Evolutionary conservation across 2,888 invertebrate species (phyloP).

Genomic region (Trichacis sp.): DNA sequence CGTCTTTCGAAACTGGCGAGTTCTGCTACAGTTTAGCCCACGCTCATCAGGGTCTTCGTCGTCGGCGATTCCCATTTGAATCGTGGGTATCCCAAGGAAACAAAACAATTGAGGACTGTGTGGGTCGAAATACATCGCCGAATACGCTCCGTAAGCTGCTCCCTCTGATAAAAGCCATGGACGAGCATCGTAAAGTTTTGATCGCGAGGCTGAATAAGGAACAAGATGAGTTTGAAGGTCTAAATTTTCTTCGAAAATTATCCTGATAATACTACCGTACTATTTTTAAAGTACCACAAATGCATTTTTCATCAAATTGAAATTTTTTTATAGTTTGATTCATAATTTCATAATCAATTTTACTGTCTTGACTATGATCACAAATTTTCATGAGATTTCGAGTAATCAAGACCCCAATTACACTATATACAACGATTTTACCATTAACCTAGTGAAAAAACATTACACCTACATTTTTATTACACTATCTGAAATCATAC

Average conservation of each 20-base stretch:
- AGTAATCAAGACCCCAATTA: too few species aligned
- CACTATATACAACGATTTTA: too few species aligned
- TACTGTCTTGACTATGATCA: too few species aligned
- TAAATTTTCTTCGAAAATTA: constrained; percentile 4
- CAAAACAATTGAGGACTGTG: constrained; percentile 60
- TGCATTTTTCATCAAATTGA: too few species aligned
- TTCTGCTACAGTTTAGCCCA: constrained; percentile 56
- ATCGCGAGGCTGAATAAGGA: constrained; percentile 52
- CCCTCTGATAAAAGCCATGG: constrained; percentile 55
- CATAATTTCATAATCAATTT: too few species aligned
- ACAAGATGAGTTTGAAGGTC: constrained; percentile 59
- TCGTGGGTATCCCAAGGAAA: constrained; percentile 52
- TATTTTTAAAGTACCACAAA: too few species aligned
- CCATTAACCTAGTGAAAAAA: too few species aligned
- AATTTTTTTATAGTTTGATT: too few species aligned
- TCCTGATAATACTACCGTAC: background rate
- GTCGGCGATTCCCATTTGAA: constrained; percentile 47
- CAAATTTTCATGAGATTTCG: too few species aligned
- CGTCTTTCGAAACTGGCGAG: constrained; percentile 56
- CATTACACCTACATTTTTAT: too few species aligned
- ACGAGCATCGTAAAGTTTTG: constrained; percentile 43
- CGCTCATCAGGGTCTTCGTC: constrained; percentile 52
- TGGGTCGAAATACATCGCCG: constrained; percentile 55
- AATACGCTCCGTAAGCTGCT: constrained; percentile 47
- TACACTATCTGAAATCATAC: too few species aligned